Conservation (phyloP, 2,797 vertebrate genomes). For the Platyrinchus mystaceus region DNA sequence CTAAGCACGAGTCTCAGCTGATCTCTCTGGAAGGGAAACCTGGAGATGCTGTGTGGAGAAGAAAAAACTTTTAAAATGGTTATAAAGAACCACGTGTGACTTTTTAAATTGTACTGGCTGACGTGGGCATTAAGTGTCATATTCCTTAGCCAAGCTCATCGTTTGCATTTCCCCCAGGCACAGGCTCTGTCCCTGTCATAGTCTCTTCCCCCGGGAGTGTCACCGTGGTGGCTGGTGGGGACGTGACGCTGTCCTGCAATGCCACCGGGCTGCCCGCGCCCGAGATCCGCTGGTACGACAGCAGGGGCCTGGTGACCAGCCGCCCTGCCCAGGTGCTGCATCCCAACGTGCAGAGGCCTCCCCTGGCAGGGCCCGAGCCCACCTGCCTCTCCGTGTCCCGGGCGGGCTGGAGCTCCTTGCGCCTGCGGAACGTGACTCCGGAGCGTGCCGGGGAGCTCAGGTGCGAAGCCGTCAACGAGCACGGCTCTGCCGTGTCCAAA, state of each 20-base stretch:
- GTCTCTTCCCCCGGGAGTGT: slow-evolving; percentile 60
- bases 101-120: neutral
- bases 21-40: neutral
- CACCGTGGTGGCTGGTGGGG: slow-evolving; percentile 55
- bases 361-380: slow-evolving; percentile 1
- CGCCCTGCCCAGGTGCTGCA: slow-evolving; percentile 60
- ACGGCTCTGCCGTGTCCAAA: slow-evolving; percentile 59
- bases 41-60: neutral
- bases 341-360: slow-evolving; percentile 46
- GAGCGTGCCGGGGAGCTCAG: slow-evolving; percentile 63
- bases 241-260: slow-evolving; percentile 71
- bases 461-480: slow-evolving; percentile 70
- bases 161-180: slow-evolving; percentile 36
- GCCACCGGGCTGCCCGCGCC: slow-evolving; percentile 73
- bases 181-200: slow-evolving; percentile 65
- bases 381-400: slow-evolving; percentile 48
- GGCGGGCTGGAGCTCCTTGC: slow-evolving; percentile 71
- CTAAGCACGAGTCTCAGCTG: neutral
- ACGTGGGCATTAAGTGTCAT: neutral
- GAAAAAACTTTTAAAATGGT: neutral
- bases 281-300: slow-evolving; percentile 70
- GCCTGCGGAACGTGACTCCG: slow-evolving; percentile 29
- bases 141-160: neutral
- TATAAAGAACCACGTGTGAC: neutral
- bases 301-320: slow-evolving; percentile 62